Conservation (phyloP, 2,113 vertebrate genomes). For the Sander lucioperca region DNA sequence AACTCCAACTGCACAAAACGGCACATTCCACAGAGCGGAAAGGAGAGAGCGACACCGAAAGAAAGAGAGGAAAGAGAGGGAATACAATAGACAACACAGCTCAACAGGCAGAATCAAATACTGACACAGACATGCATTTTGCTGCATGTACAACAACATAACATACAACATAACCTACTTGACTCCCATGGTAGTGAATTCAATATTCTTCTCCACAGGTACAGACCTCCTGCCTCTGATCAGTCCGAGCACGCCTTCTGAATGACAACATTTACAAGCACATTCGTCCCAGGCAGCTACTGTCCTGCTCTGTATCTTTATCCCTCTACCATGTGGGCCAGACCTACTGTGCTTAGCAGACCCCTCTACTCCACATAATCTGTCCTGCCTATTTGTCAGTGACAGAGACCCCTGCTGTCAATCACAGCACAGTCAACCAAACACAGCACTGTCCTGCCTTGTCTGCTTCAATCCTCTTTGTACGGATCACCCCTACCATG, state of each 20-base stretch:
- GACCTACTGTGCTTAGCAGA: constrained; percentile 46
- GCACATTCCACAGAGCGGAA: constrained; percentile 62
- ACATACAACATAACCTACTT: constrained; percentile 70
- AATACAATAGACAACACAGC: constrained; percentile 16
- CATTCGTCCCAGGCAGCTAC: constrained; percentile 31
- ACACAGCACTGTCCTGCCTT: constrained; percentile 44
- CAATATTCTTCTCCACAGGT: constrained; percentile 57
- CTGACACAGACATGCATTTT: constrained; percentile 6
- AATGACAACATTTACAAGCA: constrained; percentile 59
- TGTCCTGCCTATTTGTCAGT: constrained; percentile 64
- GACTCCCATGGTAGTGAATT: constrained; percentile 70
- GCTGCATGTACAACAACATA: constrained; percentile 11
- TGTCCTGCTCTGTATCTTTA: constrained; percentile 49
- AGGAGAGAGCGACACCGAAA: constrained; percentile 37
- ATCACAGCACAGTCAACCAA: constrained; percentile 55
- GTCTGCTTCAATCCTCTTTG: constrained; percentile 21
- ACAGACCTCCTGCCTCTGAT: constrained; percentile 55
- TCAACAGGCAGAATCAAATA: constrained; percentile 38
- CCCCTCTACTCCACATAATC: constrained; percentile 65
- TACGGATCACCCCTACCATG: constrained; percentile 4
- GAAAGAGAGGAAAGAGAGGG: constrained; percentile 37
- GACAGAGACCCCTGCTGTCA: constrained; percentile 67
- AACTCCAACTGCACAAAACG: constrained; percentile 67
- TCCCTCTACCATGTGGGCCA: constrained; percentile 59
- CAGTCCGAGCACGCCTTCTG: constrained; percentile 33